Evolutionary conservation across 2,888 invertebrate species (phyloP).

Genomic region (Alviniconcha strummeri): DNA sequence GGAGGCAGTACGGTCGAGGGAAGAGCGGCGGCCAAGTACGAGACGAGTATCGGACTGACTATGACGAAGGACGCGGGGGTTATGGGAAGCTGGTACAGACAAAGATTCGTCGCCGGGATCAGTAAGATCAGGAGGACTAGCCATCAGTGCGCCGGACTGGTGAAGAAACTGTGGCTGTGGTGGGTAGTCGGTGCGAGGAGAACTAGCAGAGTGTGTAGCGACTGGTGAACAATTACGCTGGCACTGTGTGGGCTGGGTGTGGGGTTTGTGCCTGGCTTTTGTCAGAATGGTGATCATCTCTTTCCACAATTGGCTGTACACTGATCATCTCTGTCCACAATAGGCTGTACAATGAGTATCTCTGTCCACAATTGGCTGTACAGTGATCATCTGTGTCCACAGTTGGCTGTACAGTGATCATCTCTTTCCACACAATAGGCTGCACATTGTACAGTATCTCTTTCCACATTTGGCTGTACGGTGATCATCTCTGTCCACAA

Average conservation of each 20-base stretch:
- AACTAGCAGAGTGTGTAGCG: background rate
- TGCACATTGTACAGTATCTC: too few species aligned
- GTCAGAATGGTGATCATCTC: background rate
- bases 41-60: slow-evolving; percentile 98
- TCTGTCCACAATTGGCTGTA: too few species aligned
- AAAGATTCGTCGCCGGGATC: slow-evolving; percentile 50
- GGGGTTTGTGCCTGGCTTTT: background rate
- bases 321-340: too few species aligned
- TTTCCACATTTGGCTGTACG: too few species aligned
- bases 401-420: too few species aligned
- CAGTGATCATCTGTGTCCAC: too few species aligned
- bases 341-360: too few species aligned
- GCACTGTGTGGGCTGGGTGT: background rate
- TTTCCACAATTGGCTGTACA: background rate
- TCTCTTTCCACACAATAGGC: too few species aligned
- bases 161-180: background rate
- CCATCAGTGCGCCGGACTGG: background rate
- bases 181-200: background rate
- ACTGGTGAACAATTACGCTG: background rate
- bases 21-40: slow-evolving; percentile 98
- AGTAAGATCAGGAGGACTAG: background rate
- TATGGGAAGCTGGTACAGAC: slow-evolving; percentile 90
- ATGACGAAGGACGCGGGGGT: slow-evolving; percentile 96
- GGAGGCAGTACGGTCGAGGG: slow-evolving; percentile 97
- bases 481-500: too few species aligned